Evolutionary conservation across 92 coral and sea anemone species (phyloP).

Genomic region (Heliopora coerulea): DNA sequence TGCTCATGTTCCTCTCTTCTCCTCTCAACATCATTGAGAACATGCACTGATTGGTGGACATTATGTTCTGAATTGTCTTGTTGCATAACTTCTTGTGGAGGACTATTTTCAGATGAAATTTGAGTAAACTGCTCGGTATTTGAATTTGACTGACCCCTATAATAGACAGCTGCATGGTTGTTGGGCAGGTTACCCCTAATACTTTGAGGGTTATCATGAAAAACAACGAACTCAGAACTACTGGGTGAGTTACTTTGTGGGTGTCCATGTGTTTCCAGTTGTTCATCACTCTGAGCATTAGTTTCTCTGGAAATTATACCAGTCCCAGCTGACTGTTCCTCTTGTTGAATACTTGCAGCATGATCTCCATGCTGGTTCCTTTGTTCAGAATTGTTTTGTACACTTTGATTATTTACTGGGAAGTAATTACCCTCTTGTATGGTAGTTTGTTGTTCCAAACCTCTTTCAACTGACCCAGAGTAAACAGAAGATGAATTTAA

Average conservation of each 20-base stretch:
- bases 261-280: too few relatives aligned
- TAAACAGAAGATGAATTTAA: too few relatives aligned
- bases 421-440: too few relatives aligned
- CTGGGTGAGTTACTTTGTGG: too few relatives aligned
- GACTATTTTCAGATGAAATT: neutral
- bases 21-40: neutral
- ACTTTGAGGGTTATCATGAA: neutral
- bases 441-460: too few relatives aligned
- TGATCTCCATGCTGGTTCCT: neutral
- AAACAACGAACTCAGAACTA: too few relatives aligned
- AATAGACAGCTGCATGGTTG: neutral
- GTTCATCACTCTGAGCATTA: too few relatives aligned
- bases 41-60: neutral
- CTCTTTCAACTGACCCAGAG: too few relatives aligned
- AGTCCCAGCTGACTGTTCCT: neutral
- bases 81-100: neutral
- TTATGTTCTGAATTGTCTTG: neutral
- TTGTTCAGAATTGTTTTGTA: neutral
- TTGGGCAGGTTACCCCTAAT: neutral
- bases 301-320: too few relatives aligned
- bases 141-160: constrained; percentile 19
- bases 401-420: neutral
- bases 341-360: neutral
- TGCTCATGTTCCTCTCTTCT: neutral
- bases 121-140: neutral